A percentile compares a stretch with the other conserved stretches of the same genome.
Conservation (phyloP, 1,140 invertebrate genomes). For the Pectinophora gossypiella region DNA sequence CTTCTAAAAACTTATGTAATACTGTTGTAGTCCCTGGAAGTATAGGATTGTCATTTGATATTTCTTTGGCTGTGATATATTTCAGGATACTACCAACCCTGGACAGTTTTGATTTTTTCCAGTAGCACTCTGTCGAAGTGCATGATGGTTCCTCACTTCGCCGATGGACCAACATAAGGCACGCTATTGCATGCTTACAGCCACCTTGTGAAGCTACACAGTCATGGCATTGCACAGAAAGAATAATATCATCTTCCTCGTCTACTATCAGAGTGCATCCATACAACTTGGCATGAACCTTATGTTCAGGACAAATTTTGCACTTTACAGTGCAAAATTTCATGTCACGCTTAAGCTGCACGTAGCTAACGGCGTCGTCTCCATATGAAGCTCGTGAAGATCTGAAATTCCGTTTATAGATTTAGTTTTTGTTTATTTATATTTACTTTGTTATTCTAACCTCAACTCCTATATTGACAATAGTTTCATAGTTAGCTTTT, state of each 20-base stretch:
- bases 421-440: background rate
- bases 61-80: constrained; percentile 13
- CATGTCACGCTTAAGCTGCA: constrained; percentile 28
- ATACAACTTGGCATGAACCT: constrained; percentile 23
- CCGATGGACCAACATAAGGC: constrained; percentile 51
- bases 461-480: background rate
- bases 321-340: constrained; percentile 26
- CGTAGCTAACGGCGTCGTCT: constrained; percentile 35
- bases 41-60: background rate
- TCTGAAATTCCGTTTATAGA: constrained; percentile 17
- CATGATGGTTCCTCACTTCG: constrained; percentile 42
- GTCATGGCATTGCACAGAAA: constrained; percentile 18
- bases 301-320: constrained; percentile 36
- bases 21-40: background rate
- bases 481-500: background rate
- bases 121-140: constrained; percentile 44
- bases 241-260: constrained; percentile 14
- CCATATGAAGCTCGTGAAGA: constrained; percentile 30
- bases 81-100: constrained; percentile 15
- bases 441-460: background rate
- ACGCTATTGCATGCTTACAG: constrained; percentile 50
- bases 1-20: constrained; percentile 10
- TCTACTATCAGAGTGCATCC: constrained; percentile 2
- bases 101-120: constrained; percentile 13
- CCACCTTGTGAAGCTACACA: constrained; percentile 27